phyloP scores from a whole-genome alignment of 1,140 invertebrate species.

The Yoshiicerus persimilis region DNA sequence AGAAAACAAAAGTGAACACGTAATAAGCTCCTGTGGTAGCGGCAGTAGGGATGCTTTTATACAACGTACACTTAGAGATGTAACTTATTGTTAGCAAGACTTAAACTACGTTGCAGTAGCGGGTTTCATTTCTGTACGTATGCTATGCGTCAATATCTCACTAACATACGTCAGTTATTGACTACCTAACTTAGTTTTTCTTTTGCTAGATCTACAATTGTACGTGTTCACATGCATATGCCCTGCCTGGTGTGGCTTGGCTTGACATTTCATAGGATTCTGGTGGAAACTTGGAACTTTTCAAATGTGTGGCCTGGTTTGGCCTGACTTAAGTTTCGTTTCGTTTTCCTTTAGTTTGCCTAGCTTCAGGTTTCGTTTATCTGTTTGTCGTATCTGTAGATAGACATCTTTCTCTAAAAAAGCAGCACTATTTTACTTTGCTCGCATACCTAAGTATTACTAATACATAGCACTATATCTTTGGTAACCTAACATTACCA shows the following conservation, averaged over 20 bases:
- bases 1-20: background rate
- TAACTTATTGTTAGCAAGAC: background rate
- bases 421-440: background rate
- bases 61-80: background rate
- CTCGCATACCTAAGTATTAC: background rate
- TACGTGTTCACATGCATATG: background rate
- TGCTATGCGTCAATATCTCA: background rate
- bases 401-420: background rate
- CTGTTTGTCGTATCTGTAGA: constrained; percentile 2
- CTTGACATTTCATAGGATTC: background rate
- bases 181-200: background rate
- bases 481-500: background rate
- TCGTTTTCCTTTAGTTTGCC: background rate
- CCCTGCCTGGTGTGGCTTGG: no score
- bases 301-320: background rate
- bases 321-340: background rate
- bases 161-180: background rate
- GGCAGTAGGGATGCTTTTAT: background rate
- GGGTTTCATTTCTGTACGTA: background rate
- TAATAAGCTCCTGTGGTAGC: background rate
- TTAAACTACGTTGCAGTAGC: background rate
- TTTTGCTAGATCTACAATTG: background rate
- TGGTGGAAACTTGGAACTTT: background rate
- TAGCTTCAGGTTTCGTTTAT: background rate
- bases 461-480: no score